Evolutionary conservation across 2,797 vertebrate species (phyloP), one percentile per base, ranked within the genome.

Genomic region (Darevskia mixta): DNA sequence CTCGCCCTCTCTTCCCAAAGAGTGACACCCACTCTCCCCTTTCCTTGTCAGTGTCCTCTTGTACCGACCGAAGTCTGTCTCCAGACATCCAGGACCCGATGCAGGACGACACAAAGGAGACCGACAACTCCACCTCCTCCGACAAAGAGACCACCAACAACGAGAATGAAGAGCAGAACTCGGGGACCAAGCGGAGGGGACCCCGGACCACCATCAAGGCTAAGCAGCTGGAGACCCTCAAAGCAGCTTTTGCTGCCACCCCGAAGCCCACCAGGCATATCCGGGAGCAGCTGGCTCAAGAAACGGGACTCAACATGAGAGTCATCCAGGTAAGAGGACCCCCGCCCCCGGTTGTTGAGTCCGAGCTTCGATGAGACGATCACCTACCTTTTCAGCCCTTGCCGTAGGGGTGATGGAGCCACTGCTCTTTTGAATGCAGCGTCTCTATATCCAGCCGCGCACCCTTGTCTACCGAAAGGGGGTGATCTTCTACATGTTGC

Each of bases 171-270:
- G 98, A 99, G 95, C 98, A 98, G 96, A 99, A 98, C 94, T 98
- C 98, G 8, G 98, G 98, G 80, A 96, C 98, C 85, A 99, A 99
- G 81, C 89, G 98, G 88, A 97, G 98, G 88, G 98, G 98, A 2
- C 98, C 98, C 32, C 98, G 98, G 87, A 99, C 98, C 96, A 99
- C 98, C 94, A 99, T 99, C 96, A 99, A 99, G 94, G 98, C 98
- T 95, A 99, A 99, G 93, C 98, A 99, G 95, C 97, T 99, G 96
- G 98, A 99, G 94, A 99, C 98, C 35, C 97, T 99, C 91, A 99
- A 98, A 94, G 98, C 98, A 2, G 98, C 98, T 87, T 99, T 99
- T 49, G 98, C 98, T 1, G 98, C 98, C 86, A 99, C 98, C 85
- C 98, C 98, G 81, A 99, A 99, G 82, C 98, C 98, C 11, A 99